Conservation (phyloP, 2,113 vertebrate genomes). For the Sakesphorus luctuosus region DNA sequence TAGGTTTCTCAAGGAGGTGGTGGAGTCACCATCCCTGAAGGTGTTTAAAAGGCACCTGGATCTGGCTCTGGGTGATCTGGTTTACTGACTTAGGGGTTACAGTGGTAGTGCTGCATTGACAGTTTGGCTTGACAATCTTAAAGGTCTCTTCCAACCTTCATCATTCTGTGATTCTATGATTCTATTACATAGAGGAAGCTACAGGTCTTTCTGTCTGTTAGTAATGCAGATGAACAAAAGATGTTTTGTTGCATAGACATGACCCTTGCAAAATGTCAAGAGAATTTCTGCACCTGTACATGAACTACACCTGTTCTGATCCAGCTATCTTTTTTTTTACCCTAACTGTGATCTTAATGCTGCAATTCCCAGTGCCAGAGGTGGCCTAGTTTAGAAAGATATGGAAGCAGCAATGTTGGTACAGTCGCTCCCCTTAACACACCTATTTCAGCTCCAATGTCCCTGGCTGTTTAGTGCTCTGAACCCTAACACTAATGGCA, state of each 20-base stretch:
- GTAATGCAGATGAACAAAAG: not conserved
- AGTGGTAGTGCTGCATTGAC: not conserved
- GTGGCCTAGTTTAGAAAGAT: not conserved
- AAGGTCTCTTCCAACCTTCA: not conserved
- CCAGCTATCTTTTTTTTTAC: not conserved
- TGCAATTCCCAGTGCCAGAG: fast-evolving
- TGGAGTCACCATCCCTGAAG: not conserved
- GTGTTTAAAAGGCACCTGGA: not conserved
- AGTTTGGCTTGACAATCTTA: not conserved
- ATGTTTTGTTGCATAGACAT: fast-evolving
- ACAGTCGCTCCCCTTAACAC: not conserved
- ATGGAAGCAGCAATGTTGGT: not conserved
- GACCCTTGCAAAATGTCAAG: not conserved
- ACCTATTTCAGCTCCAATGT: not conserved
- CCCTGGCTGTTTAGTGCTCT: not conserved
- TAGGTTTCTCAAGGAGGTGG: not conserved
- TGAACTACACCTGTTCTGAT: not conserved
- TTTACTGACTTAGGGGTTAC: not conserved
- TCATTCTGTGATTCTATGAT: not conserved
- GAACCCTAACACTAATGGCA: not conserved
- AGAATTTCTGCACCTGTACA: not conserved
- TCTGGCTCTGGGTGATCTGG: not conserved
- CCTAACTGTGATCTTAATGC: no score
- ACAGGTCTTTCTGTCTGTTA: not conserved
- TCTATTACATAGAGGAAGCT: not conserved